phyloP scores from a whole-genome alignment of 30 jellyfish, hydroid and myxozoan species.

The Pelagia noctiluca region DNA sequence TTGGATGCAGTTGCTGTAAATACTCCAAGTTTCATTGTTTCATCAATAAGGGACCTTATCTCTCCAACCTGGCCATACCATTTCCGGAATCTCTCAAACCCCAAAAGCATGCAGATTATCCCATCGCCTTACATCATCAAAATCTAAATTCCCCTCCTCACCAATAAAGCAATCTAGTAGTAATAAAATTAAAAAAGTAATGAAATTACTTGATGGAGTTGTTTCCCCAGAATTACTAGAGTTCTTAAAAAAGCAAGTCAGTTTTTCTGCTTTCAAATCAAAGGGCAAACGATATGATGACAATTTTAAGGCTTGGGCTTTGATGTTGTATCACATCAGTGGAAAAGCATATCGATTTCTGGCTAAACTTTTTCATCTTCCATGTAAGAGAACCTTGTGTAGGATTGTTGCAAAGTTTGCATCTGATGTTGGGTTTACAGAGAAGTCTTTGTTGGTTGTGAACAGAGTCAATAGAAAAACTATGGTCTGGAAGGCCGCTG shows the following conservation, averaged over 20 bases:
- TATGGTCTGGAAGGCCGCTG: constrained; percentile 64
- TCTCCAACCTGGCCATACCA: no score
- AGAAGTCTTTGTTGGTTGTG: constrained; percentile 19
- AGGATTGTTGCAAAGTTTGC: constrained; percentile 42
- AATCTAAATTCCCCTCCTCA: background rate
- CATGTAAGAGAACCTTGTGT: constrained; percentile 14
- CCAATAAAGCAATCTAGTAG: background rate
- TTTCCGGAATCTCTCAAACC: no score
- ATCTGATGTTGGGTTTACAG: constrained; percentile 55
- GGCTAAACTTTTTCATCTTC: constrained; percentile 25
- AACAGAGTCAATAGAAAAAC: constrained; percentile 53
- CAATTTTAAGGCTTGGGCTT: constrained; percentile 53
- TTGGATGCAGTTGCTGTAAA: no score
- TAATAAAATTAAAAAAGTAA: constrained; percentile 21
- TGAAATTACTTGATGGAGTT: constrained; percentile 8
- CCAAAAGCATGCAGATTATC: no score
- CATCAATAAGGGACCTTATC: no score
- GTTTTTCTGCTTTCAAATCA: background rate
- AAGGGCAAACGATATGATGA: constrained; percentile 44
- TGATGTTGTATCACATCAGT: constrained; percentile 42
- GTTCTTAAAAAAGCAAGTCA: constrained; percentile 17
- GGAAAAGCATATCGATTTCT: constrained; percentile 43
- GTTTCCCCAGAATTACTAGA: constrained; percentile 3
- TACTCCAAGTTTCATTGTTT: no score
- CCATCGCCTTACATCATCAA: background rate